These are phyloP conservation scores for Tachystola acroxantha DNA, from an alignment of 2,888 invertebrate species.

Conservation along the genomic window DNA sequence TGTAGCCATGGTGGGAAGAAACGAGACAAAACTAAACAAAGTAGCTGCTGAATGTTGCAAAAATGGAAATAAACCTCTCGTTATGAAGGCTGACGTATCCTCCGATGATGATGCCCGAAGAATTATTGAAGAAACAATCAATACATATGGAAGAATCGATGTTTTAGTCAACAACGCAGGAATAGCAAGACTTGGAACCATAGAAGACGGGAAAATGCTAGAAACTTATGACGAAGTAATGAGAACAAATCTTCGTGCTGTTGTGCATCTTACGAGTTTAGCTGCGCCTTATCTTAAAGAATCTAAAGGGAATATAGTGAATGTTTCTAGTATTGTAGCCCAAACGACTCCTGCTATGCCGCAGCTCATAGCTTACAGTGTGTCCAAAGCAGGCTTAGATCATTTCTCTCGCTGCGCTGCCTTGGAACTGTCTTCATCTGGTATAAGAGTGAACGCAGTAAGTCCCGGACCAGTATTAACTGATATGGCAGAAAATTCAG, in stretches of 20 bases:
- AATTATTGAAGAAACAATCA: slow-evolving; percentile 23
- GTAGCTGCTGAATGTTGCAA: slow-evolving; percentile 18
- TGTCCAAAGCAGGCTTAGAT: slow-evolving; percentile 86
- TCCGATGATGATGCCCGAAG: slow-evolving; percentile 24
- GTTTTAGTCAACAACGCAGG: slow-evolving; percentile 40
- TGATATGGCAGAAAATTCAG: slow-evolving; percentile 17
- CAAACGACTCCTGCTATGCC: neutral
- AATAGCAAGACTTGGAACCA: slow-evolving; percentile 8
- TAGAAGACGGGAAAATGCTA: slow-evolving; percentile 21
- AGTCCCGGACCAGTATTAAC: slow-evolving; percentile 84
- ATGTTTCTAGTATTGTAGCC: neutral
- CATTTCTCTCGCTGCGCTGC: slow-evolving; percentile 85
- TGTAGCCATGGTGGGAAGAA: slow-evolving; percentile 30
- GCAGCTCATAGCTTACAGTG: slow-evolving; percentile 64
- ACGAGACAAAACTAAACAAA: slow-evolving; percentile 22
- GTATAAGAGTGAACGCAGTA: slow-evolving; percentile 82
- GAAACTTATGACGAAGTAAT: slow-evolving; percentile 25
- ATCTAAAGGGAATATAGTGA: slow-evolving; percentile 4
- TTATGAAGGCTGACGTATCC: slow-evolving; percentile 29
- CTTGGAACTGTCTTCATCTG: slow-evolving; percentile 76
- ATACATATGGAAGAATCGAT: slow-evolving; percentile 30
- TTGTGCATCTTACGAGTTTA: slow-evolving; percentile 20
- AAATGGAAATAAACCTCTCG: slow-evolving; percentile 14
- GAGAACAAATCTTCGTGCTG: slow-evolving; percentile 25
- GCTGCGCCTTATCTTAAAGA: slow-evolving; percentile 25